phyloP scores from a whole-genome alignment of 2,888 invertebrate genomes.

The Endomychus coccineus region DNA sequence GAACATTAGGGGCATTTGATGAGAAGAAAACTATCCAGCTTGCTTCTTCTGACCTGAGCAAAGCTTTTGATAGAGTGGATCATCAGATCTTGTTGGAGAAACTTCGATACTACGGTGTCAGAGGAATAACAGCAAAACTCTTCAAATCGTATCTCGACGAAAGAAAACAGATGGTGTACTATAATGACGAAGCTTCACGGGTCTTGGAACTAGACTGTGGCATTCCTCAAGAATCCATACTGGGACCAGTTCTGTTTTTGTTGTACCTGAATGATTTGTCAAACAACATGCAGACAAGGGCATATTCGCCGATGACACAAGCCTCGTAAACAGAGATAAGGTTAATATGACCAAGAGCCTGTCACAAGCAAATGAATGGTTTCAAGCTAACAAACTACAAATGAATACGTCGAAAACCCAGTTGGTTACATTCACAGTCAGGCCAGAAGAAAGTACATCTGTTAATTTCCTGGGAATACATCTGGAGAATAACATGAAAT shows the following conservation, averaged over 20 bases:
- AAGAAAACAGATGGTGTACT: slow-evolving; percentile 33
- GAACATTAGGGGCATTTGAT: slow-evolving; percentile 10
- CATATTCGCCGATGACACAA: too few relatives aligned
- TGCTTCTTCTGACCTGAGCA: slow-evolving; percentile 10
- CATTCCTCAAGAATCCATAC: slow-evolving; percentile 5
- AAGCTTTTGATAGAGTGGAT: slow-evolving; percentile 16
- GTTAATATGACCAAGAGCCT: too few relatives aligned
- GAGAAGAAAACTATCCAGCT: slow-evolving; percentile 6
- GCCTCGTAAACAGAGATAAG: too few relatives aligned
- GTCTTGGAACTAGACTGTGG: not conserved
- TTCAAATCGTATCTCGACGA: slow-evolving; percentile 9
- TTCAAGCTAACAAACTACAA: too few relatives aligned
- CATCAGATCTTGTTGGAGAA: slow-evolving; percentile 9
- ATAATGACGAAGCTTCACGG: not conserved
- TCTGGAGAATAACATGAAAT: too few relatives aligned
- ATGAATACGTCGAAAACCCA: too few relatives aligned
- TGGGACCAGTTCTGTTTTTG: not conserved
- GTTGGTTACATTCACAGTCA: too few relatives aligned
- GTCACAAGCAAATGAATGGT: too few relatives aligned
- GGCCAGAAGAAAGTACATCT: too few relatives aligned
- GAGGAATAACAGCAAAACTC: slow-evolving; percentile 11
- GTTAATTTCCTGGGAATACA: too few relatives aligned
- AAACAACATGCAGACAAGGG: slow-evolving; percentile 3
- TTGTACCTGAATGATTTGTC: slow-evolving; percentile 2
- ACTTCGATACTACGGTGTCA: slow-evolving; percentile 11